Percentiles rank a stretch among this genome's conserved stretches.
phyloP scores from a whole-genome alignment of 1,140 invertebrate species.

The Alviniconcha marisindica region DNA sequence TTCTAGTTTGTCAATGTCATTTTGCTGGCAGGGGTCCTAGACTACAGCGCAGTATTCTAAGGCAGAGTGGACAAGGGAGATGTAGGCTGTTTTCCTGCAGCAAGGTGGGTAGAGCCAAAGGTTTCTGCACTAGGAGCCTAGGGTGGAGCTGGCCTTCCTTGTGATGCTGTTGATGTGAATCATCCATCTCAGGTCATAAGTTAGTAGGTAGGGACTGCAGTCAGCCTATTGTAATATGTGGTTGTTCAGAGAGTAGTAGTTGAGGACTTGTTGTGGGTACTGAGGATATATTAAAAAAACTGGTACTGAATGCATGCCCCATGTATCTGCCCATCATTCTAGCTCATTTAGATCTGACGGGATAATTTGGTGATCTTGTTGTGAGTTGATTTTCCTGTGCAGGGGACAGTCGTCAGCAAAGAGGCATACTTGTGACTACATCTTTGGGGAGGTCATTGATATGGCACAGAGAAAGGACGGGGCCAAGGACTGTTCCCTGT shows the following conservation, averaged over 20 bases:
- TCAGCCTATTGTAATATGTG: too few species aligned
- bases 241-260: too few species aligned
- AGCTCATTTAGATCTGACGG: not conserved
- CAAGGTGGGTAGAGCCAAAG: not conserved
- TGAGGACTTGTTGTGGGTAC: too few species aligned
- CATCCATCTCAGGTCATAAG: not conserved
- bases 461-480: slow-evolving; percentile 36
- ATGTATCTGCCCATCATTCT: not conserved
- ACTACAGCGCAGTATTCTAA: not conserved
- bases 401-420: slow-evolving; percentile 22
- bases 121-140: not conserved
- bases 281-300: too few species aligned
- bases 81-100: not conserved
- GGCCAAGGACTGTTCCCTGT: slow-evolving; percentile 39
- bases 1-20: not conserved
- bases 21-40: not conserved
- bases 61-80: not conserved
- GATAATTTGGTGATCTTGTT: not conserved
- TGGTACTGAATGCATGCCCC: not conserved
- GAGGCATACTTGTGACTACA: not conserved
- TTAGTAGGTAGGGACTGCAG: too few species aligned
- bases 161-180: not conserved
- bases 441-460: slow-evolving; percentile 9
- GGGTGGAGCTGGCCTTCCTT: not conserved
- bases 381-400: not conserved